Conservation (phyloP, 2,888 invertebrate genomes). For the Eurytoma adleriae region DNA sequence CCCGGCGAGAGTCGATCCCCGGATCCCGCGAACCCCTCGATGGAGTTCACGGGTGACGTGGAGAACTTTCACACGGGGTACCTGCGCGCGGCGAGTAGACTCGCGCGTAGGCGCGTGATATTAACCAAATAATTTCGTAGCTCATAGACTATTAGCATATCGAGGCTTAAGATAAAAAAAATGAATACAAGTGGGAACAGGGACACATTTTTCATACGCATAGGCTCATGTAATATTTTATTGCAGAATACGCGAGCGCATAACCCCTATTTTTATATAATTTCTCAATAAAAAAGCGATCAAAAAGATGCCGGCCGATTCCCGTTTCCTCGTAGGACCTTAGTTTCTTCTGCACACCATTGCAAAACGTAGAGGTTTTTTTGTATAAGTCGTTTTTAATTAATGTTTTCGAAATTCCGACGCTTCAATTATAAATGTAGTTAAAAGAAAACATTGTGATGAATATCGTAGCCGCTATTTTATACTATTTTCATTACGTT, state of each 20-base stretch:
- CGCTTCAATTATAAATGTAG: too few relatives aligned
- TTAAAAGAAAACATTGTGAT: constrained; percentile 25
- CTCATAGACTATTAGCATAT: constrained; percentile 53
- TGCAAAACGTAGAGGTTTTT: too few relatives aligned
- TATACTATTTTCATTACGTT: constrained; percentile 50
- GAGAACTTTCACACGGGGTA: constrained; percentile 34
- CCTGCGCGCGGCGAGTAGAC: constrained; percentile 41
- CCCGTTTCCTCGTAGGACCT: constrained; percentile 29
- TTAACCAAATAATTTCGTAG: constrained; percentile 58
- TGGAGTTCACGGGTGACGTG: background rate
- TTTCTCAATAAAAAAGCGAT: constrained; percentile 41
- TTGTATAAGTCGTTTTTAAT: too few relatives aligned
- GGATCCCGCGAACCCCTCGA: constrained; percentile 1
- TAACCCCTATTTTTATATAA: constrained; percentile 57
- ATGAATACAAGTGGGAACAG: constrained; percentile 39
- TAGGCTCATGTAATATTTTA: constrained; percentile 53
- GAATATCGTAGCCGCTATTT: constrained; percentile 37
- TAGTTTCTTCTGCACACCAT: constrained; percentile 12
- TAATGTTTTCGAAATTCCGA: too few relatives aligned
- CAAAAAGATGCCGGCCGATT: constrained; percentile 43
- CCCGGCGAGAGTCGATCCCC: constrained; percentile 24
- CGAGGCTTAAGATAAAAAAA: constrained; percentile 49
- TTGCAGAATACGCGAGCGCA: constrained; percentile 48
- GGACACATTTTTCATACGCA: constrained; percentile 52
- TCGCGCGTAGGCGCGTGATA: constrained; percentile 53